Evolutionary conservation across 2,888 invertebrate genomes (phyloP).

Genomic region (Gastrophysa polygoni): DNA sequence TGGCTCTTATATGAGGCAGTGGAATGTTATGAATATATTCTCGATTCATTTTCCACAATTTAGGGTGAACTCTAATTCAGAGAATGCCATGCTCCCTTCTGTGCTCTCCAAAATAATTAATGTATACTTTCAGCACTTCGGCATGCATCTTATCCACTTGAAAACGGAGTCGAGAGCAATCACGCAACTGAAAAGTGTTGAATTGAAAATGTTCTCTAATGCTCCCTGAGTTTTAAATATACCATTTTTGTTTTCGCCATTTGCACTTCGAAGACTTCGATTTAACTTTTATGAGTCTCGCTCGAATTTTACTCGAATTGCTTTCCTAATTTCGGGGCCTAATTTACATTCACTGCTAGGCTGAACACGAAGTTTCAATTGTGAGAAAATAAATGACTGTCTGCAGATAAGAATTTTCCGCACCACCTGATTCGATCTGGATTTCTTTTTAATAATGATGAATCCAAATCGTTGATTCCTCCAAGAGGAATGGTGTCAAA

Average conservation of each 20-base stretch:
- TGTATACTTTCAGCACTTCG: no score
- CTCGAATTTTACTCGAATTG: constrained; percentile 1
- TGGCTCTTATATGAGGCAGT: no score
- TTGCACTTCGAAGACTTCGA: neutral
- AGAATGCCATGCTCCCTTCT: no score
- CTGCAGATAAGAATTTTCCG: neutral
- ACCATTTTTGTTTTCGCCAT: neutral
- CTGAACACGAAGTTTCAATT: constrained; percentile 1
- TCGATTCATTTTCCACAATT: no score
- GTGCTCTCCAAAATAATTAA: no score
- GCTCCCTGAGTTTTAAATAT: neutral
- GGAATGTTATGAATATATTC: no score
- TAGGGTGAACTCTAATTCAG: no score
- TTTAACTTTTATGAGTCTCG: constrained; percentile 1
- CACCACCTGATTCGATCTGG: neutral
- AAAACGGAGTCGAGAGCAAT: no score
- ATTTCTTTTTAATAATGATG: neutral
- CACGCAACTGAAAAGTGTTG: neutral
- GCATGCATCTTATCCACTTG: no score
- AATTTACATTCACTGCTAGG: constrained; percentile 1
- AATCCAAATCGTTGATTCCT: no score
- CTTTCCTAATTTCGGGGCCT: neutral
- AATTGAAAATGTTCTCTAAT: neutral
- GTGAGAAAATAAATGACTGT: neutral
- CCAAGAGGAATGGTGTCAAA: no score